These are phyloP conservation scores for Calameuta pallipes DNA, from an alignment of 2,888 invertebrate species.

Conservation along the genomic window DNA sequence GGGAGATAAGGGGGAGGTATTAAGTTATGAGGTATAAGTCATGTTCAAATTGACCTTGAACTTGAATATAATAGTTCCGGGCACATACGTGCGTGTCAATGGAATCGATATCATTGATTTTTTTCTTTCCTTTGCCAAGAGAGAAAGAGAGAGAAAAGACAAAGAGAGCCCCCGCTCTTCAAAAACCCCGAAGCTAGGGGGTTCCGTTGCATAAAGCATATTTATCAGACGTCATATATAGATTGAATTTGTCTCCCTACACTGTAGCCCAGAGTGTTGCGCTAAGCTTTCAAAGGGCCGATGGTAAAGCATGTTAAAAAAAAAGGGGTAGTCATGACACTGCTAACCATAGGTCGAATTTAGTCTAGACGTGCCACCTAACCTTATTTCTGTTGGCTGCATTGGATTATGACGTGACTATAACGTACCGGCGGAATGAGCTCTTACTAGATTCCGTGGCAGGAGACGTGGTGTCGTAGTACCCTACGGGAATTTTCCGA, in stretches of 20 bases:
- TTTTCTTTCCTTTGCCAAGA: constrained; percentile 24
- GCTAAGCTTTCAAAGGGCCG: neutral
- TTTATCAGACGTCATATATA: constrained; percentile 17
- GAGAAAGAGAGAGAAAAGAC: constrained; percentile 24
- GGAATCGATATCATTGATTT: constrained; percentile 45
- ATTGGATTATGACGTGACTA: neutral
- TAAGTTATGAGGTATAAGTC: neutral
- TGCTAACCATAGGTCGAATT: neutral
- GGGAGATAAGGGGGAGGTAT: neutral
- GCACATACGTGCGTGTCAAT: constrained; percentile 31
- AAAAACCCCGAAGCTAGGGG: constrained; percentile 54
- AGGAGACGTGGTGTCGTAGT: neutral
- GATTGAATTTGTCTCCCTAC: constrained; percentile 23
- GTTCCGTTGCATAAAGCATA: constrained; percentile 26
- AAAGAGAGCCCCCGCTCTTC: constrained; percentile 46
- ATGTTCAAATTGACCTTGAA: constrained; percentile 35
- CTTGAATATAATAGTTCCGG: constrained; percentile 23
- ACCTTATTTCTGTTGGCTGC: neutral
- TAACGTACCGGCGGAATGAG: neutral
- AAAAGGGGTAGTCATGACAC: neutral
- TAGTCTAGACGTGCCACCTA: neutral
- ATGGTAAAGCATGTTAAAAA: neutral
- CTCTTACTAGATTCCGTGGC: neutral
- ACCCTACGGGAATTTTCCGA: neutral
- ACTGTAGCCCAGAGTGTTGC: neutral